Conservation (phyloP, 2,113 vertebrate genomes). For the Glareola pratincola region DNA sequence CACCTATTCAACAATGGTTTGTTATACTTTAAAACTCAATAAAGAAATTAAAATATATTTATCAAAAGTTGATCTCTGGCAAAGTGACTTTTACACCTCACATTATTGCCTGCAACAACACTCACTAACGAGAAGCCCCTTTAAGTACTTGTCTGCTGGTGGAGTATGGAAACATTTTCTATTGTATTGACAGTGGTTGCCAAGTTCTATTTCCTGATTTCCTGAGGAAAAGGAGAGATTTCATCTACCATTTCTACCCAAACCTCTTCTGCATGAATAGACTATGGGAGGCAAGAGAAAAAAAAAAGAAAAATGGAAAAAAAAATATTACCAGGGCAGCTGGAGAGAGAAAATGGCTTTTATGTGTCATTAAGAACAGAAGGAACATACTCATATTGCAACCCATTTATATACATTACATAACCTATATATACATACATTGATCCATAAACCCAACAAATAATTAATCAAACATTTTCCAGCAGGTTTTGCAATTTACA, state of each 20-base stretch:
- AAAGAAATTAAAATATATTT: slow-evolving; percentile 58
- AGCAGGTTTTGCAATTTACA: background rate
- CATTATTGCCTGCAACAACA: slow-evolving; percentile 12
- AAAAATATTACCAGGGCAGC: background rate
- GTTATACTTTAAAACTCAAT: slow-evolving; percentile 44
- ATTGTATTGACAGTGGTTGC: background rate
- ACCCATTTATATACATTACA: background rate
- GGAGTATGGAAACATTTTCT: background rate
- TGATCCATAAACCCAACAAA: background rate
- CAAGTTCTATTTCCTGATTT: background rate
- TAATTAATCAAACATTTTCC: background rate
- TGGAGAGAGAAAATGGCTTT: background rate
- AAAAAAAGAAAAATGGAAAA: background rate
- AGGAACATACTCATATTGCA: background rate
- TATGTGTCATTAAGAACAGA: background rate
- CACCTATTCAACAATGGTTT: slow-evolving; percentile 46
- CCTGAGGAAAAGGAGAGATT: background rate
- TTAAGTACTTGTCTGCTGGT: background rate
- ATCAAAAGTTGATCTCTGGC: slow-evolving; percentile 48
- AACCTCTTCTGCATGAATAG: background rate
- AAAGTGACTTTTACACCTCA: slow-evolving; percentile 29
- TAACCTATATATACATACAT: background rate
- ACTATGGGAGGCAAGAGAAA: too few relatives aligned
- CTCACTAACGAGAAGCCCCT: background rate
- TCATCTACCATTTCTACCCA: background rate